These are phyloP conservation scores for Epirrhoe tristata DNA, from an alignment of 2,888 invertebrate genomes.

Conservation along the genomic window DNA sequence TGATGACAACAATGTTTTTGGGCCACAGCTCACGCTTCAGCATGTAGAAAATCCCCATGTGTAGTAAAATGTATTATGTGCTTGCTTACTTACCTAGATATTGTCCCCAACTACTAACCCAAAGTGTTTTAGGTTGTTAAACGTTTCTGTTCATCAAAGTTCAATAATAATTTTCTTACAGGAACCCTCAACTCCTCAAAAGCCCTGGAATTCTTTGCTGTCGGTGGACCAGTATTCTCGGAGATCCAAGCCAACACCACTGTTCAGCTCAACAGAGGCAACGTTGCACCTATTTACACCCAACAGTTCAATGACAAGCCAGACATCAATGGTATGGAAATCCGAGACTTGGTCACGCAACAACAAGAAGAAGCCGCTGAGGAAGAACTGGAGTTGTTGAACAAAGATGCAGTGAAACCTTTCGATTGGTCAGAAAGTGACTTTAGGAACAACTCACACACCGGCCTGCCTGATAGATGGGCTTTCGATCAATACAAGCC, in stretches of 20 bases:
- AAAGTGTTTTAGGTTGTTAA: no score
- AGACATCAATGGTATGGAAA: slow-evolving; percentile 68
- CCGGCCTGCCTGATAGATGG: slow-evolving; percentile 91
- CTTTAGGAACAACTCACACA: slow-evolving; percentile 86
- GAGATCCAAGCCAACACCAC: slow-evolving; percentile 56
- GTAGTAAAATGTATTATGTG: no score
- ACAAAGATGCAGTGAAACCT: slow-evolving; percentile 75
- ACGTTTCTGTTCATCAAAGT: no score
- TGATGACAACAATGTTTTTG: no score
- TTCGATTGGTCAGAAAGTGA: slow-evolving; percentile 91
- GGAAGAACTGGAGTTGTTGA: slow-evolving; percentile 65
- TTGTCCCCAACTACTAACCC: no score
- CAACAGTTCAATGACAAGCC: slow-evolving; percentile 74
- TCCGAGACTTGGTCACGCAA: slow-evolving; percentile 71
- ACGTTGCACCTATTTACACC: slow-evolving; percentile 73
- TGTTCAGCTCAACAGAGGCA: slow-evolving; percentile 70
- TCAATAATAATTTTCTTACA: slow-evolving; percentile 34
- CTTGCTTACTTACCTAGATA: no score
- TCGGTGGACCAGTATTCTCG: slow-evolving; percentile 74
- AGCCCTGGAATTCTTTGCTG: slow-evolving; percentile 63
- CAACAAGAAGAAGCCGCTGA: slow-evolving; percentile 70
- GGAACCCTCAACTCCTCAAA: slow-evolving; percentile 50
- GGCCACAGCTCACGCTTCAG: no score
- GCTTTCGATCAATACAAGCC: slow-evolving; percentile 87
- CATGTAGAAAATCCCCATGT: no score